phyloP scores from a whole-genome alignment of 2,888 invertebrate genomes.

The Buathra laborator region DNA sequence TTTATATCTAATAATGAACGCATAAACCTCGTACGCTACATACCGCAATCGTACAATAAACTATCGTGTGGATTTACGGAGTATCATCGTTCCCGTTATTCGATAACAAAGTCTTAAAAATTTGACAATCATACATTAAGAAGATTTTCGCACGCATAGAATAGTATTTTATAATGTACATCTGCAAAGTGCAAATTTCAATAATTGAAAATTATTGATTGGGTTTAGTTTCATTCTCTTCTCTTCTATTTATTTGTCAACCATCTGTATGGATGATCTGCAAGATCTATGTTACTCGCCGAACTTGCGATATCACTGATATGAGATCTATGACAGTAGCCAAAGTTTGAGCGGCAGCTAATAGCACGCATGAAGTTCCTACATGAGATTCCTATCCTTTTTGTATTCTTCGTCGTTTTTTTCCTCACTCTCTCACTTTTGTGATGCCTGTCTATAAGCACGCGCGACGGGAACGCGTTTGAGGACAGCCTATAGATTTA shows the following conservation, averaged over 20 bases:
- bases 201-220: too few relatives aligned
- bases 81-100: neutral
- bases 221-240: too few relatives aligned
- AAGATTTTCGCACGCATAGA: too few relatives aligned
- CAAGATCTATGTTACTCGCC: too few relatives aligned
- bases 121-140: too few relatives aligned
- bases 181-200: too few relatives aligned
- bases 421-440: neutral
- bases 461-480: conserved; percentile 63
- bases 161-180: too few relatives aligned
- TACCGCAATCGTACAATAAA: neutral
- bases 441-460: conserved; percentile 28
- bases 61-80: neutral
- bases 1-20: conserved; percentile 30
- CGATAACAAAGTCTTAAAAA: too few relatives aligned
- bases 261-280: too few relatives aligned
- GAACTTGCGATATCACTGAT: neutral
- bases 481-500: conserved; percentile 71
- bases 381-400: conserved; percentile 2
- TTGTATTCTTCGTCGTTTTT: neutral
- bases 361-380: conserved; percentile 24
- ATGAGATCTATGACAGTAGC: neutral
- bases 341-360: neutral
- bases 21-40: neutral
- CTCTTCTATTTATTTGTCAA: too few relatives aligned